Conservation (phyloP, 2,113 vertebrate species). For the Todiramphus chloris region DNA sequence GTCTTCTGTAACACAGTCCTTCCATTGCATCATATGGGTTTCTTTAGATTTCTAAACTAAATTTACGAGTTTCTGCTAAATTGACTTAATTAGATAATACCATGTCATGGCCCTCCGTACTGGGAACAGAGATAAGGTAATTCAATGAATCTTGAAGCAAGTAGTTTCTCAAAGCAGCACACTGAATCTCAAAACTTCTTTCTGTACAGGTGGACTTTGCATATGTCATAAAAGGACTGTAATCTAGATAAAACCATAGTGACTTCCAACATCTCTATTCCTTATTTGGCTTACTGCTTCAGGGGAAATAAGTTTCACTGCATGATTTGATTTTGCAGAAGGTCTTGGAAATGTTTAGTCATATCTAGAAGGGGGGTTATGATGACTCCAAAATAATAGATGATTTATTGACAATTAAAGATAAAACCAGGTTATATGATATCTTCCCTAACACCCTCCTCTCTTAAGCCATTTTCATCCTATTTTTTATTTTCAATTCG, state of each 20-base stretch:
- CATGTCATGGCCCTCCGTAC: neutral
- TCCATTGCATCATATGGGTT: neutral
- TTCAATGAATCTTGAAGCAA: neutral
- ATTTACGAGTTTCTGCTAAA: neutral
- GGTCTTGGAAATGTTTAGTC: neutral
- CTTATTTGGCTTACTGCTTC: neutral
- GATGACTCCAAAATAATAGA: neutral
- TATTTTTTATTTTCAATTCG: too few relatives aligned
- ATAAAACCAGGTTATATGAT: neutral
- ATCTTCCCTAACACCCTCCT: too few relatives aligned
- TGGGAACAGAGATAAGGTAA: neutral
- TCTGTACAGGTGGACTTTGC: neutral
- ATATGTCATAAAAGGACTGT: neutral
- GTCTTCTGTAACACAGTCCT: neutral
- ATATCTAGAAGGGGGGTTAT: neutral
- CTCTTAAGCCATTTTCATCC: too few relatives aligned
- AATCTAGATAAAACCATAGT: neutral
- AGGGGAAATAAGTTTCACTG: neutral
- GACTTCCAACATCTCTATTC: rapidly evolving
- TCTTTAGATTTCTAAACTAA: neutral
- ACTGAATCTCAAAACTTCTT: neutral
- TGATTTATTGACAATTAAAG: neutral
- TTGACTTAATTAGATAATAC: neutral
- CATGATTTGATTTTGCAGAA: neutral
- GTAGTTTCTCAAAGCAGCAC: neutral